phyloP scores from a whole-genome alignment of 2,888 invertebrate species.

The Tanytarsus gracilentus region DNA sequence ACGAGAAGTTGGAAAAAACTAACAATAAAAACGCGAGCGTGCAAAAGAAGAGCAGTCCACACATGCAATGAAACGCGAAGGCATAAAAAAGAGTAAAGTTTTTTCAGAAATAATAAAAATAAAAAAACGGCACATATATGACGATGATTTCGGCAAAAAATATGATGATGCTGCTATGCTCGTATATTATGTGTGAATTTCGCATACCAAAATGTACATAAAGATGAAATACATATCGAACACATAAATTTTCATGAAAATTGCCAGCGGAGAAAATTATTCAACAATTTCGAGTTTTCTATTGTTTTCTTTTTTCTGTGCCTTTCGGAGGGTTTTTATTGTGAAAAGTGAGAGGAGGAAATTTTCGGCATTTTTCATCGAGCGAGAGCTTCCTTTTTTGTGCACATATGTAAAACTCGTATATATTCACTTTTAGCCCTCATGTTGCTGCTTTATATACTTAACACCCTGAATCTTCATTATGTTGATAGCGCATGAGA shows the following conservation, averaged over 20 bases:
- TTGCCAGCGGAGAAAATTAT: conserved; percentile 15
- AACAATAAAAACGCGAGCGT: background rate
- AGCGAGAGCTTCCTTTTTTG: too few relatives aligned
- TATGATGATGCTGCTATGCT: conserved; percentile 15
- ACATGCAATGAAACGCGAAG: conserved; percentile 1
- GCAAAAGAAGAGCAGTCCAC: background rate
- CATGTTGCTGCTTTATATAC: background rate
- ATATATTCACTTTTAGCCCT: background rate
- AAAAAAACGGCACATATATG: background rate
- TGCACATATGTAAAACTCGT: too few relatives aligned
- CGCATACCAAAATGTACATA: background rate
- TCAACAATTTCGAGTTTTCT: conserved; percentile 20
- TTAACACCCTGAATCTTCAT: conserved; percentile 8
- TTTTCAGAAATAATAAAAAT: too few relatives aligned
- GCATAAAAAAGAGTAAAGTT: background rate
- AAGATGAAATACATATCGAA: background rate
- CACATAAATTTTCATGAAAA: conserved; percentile 21
- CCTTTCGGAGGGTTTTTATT: conserved; percentile 2
- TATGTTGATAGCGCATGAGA: conserved; percentile 3
- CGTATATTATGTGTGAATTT: background rate
- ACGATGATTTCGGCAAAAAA: too few relatives aligned
- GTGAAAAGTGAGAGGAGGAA: too few relatives aligned
- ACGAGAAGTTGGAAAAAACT: background rate
- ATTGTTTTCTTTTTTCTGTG: conserved; percentile 10
- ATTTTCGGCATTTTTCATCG: too few relatives aligned